Evolutionary conservation across 2,888 invertebrate species (phyloP), one percentile per base, ranked within the genome.

Genomic region (Zygogramma bicolorata): DNA sequence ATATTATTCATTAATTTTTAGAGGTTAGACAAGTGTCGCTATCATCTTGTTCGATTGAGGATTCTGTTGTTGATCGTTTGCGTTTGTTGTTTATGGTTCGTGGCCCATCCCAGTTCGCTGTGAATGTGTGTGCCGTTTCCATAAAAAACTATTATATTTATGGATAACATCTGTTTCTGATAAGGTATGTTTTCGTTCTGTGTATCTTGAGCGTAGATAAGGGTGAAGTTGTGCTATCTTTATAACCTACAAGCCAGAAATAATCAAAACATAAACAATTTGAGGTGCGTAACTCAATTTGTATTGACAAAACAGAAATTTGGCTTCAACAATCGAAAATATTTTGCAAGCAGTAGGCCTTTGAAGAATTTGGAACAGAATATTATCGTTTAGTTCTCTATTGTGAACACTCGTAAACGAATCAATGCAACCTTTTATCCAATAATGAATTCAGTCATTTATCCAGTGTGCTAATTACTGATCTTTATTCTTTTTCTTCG

Each of bases 61-160:
- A 40, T 29, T 40, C 63, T 31, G 46, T 68, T 68, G 72, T 73
- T 68, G 68, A 68, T 68, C 75, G 76, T 76, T 78, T 81, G 84
- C 75, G 76, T 76, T 78, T 81, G 84, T 86, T 87, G 87, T 87
- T 87, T 87, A 86, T 86, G 86, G 86, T 86, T 84, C 86, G 77
- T 82, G 86, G 87, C 87, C 87, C 87, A 87, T 87, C 87, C 87
- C 87, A 87, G 87, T 86, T 86, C 82, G 86, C 86, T 86, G 86
- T 86, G 87, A 81, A 86, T 87, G 86, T 87, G 86, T 85, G 83
- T 87, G 87, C 86, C 86, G 85, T 85, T 83, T 84, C 83, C 84
- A 84, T 84, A 85, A 83, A 78, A 79, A 81, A 81, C 78, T 76
- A 79, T 46, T 78, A 82, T 81, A 75, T 85, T 85, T 84, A 86